Base-by-base conservation (phyloP, 2,797 vertebrate genomes). In the Aeoliscus strigatus region DNA sequence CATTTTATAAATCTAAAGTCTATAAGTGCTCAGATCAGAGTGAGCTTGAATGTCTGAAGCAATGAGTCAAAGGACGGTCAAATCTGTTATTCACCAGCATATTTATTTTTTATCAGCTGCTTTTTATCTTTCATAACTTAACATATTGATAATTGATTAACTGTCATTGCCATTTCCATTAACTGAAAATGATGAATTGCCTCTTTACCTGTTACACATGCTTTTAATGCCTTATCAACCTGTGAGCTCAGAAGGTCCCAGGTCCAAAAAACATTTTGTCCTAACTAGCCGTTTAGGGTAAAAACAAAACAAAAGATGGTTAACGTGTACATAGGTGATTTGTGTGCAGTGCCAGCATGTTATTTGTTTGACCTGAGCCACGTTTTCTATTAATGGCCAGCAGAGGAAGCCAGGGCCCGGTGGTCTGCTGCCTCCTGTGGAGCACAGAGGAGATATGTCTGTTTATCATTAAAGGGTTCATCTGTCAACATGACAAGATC, bases 401-500 rank as follows among this genome's bases (percentile, higher is more conserved):
- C 42, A 39, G 28, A 51, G 55, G 61, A 79, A 73, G 64, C 61
- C 60, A 53, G 60, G 29, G 53, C 39, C 63, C 58, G 35, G 53
- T 6, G 26, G 40, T 49, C 40, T 56, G 33, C 27, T 10, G 44
- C 53, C 62, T 60, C 56, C 59, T 14, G 30, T 35, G 17, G 61
- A 38, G 40, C 67, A 39, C 50, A 52, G 17, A 59, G 40, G 39
- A 63, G 54, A 67, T 45, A 33, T 29, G 10, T 62, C 69, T 82
- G 77, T 79, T 84, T 81, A 63, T 66, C 66, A 47, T 74, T 55
- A 66, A 61, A 69, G 48, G 45, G 52, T 72, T 8, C 40, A 64
- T 81, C 75, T 80, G 84, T 85, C 84, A 84, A 80, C 79, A 78
- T 64, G 63, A 79, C 80, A 81, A 63, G 82, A 80, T 86, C 63